Evolutionary conservation across 2,888 invertebrate genomes (phyloP), one percentile per base, ranked within the genome.

Genomic region (Cyclophora punctaria): DNA sequence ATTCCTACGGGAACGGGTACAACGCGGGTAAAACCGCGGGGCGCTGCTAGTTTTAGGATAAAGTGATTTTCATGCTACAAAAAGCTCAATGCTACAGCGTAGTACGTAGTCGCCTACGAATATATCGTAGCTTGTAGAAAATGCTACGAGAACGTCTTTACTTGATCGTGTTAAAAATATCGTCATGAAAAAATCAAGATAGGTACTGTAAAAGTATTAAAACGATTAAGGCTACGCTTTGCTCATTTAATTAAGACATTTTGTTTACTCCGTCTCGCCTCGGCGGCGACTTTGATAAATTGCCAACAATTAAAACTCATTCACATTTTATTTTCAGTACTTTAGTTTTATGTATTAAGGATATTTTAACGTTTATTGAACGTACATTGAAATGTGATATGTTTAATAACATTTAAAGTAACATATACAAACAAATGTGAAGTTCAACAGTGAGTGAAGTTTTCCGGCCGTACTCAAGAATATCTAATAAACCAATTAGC

Each of bases 211-310:
- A 46, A 67, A 66, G 55, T 55, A 67, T 69, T 71, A 54, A 63
- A 61, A 66, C 64, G 62, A 73, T 73, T 69, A 73, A 71, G 71
- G 67, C 72, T 73, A 74, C 68, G 67, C 73, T 73, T 69, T 62
- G 60, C 64, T 70, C 66, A 67, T 76, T 74, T 74, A 75, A 78
- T 77, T 77, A 75, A 70, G 34, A 65, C 67, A 71, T 71, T 77
- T 75, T 75, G 73, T 74, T 77, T 74, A 69, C 70, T 51, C 62
- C 63, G 57, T 63, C 58, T 55, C 50, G 55, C 62, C 62, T 60
- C 56, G 55, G 56, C 58, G 48, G 60, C 55, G 73, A 76, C 75
- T 72, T 75, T 77, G 77, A 77, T 74, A 68, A 75, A 78, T 76
- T 64, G 58, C 60, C 50, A 52, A 56, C 66, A 69, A 72, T 70